phyloP scores from a whole-genome alignment of 2,888 invertebrate genomes.

The Coelinius sp. region DNA sequence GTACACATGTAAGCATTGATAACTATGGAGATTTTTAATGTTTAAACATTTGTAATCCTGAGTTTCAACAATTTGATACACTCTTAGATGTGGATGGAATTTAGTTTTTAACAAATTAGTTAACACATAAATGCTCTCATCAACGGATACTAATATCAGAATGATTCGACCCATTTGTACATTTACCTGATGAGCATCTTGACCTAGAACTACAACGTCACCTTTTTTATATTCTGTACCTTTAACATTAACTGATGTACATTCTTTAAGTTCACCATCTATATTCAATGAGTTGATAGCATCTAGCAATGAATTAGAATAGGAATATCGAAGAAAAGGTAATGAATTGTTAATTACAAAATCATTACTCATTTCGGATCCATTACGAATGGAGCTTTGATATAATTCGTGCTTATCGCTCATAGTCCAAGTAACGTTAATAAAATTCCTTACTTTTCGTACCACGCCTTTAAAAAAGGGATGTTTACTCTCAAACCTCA shows the following conservation, averaged over 20 bases:
- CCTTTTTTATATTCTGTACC: conserved; percentile 5
- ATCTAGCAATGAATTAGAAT: not conserved
- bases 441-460: not conserved
- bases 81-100: not conserved
- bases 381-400: not conserved
- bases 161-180: not conserved
- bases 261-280: not conserved
- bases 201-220: not conserved
- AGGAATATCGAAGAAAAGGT: not conserved
- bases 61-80: not conserved
- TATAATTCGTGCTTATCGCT: conserved; percentile 19
- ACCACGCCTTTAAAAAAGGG: conserved; percentile 5
- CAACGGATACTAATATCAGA: not conserved
- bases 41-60: not conserved
- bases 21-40: not conserved
- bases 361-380: not conserved
- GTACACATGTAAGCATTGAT: not conserved
- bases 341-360: not conserved
- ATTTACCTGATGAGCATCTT: not conserved
- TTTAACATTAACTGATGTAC: not conserved
- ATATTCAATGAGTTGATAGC: not conserved
- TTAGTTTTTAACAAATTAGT: not conserved
- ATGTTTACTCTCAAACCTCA: conserved; percentile 21
- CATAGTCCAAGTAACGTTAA: conserved; percentile 1
- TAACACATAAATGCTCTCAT: not conserved